Base-by-base conservation (phyloP, 2,113 vertebrate species). In the Tenrec ecaudatus region DNA sequence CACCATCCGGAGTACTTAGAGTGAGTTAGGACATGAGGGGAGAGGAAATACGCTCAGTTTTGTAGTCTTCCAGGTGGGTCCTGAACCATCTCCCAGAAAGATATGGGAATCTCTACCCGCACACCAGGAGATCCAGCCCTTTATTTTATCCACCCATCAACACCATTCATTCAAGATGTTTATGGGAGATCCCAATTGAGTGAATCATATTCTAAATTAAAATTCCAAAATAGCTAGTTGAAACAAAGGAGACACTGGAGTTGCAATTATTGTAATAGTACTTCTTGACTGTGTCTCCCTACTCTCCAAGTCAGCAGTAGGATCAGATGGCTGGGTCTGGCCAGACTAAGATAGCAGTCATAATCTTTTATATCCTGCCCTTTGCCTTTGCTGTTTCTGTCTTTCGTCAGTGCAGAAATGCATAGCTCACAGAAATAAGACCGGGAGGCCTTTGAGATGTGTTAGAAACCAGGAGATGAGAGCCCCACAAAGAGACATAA, bases 381-480 rank as follows among this genome's bases (percentile, higher is more conserved):
- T 84, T 38, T 16, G 27, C 3, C 4, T 40, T 31, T 7, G 6
- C 31, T 36, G 47, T 57, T 71, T 57, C n/a, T 79, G 9, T 22
- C 69, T 47, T 33, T 53, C 53, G 12, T 53, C 58, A 77, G 64
- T 15, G 9, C 20, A 77, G 53, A 31, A 57, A 73, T 36, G 9
- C 1, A 64, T 33, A 2, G 60, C 40, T 71, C 64, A 33, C 0
- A 33, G 64, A 77, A 88, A 53, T 68, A 40, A 80, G 17, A 53
- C 43, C 25, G 2, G 43, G 69, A 66, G 20, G 47, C 20, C 38
- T 80, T 2, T 25, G 82, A 78, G 58, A 69, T 43, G 60, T 14
- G 64, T 91, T 86, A 80, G 66, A 77, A 92, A 33, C 76, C 22
- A 6, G 66, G 22, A 88, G 58, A 96, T 94, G 95, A 95, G 86